phyloP scores from a whole-genome alignment of 2,888 invertebrate genomes.

The Andrena minutula region DNA sequence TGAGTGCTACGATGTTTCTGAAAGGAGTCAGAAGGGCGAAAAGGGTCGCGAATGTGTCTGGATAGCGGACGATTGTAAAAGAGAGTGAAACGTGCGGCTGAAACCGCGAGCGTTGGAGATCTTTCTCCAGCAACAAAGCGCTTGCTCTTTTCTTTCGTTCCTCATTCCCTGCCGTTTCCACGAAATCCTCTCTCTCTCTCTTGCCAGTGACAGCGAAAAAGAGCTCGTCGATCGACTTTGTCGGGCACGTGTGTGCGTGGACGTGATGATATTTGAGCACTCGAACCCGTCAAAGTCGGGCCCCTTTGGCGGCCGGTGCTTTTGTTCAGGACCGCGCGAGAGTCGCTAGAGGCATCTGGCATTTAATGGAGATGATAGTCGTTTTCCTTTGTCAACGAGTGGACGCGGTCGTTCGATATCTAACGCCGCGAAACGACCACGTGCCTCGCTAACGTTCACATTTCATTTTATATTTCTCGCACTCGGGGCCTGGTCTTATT shows the following conservation, averaged over 20 bases:
- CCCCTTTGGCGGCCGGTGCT: slow-evolving; percentile 52
- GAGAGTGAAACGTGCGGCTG: slow-evolving; percentile 52
- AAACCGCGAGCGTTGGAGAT: slow-evolving; percentile 37
- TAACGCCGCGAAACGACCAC: slow-evolving; percentile 32
- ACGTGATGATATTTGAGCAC: slow-evolving; percentile 58
- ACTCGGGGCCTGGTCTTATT: background rate
- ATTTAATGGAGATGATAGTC: slow-evolving; percentile 51
- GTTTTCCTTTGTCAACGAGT: slow-evolving; percentile 38
- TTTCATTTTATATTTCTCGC: slow-evolving; percentile 24
- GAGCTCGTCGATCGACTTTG: slow-evolving; percentile 59
- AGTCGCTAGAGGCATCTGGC: slow-evolving; percentile 44
- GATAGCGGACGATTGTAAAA: slow-evolving; percentile 44
- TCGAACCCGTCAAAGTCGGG: slow-evolving; percentile 57
- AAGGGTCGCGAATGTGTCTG: slow-evolving; percentile 47
- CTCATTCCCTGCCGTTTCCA: slow-evolving; percentile 21
- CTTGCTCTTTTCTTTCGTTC: slow-evolving; percentile 22
- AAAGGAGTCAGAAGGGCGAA: slow-evolving; percentile 35
- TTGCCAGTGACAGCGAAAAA: slow-evolving; percentile 42
- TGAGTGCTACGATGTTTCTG: slow-evolving; percentile 42
- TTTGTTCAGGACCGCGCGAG: slow-evolving; percentile 44
- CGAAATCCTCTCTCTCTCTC: slow-evolving; percentile 28
- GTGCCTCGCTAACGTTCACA: slow-evolving; percentile 19
- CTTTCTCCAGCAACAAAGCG: slow-evolving; percentile 40
- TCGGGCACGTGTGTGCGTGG: slow-evolving; percentile 48
- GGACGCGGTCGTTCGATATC: slow-evolving; percentile 41